These are phyloP conservation scores for Cyclopterus lumpus DNA, from an alignment of 2,797 vertebrate species.

Conservation along the genomic window DNA sequence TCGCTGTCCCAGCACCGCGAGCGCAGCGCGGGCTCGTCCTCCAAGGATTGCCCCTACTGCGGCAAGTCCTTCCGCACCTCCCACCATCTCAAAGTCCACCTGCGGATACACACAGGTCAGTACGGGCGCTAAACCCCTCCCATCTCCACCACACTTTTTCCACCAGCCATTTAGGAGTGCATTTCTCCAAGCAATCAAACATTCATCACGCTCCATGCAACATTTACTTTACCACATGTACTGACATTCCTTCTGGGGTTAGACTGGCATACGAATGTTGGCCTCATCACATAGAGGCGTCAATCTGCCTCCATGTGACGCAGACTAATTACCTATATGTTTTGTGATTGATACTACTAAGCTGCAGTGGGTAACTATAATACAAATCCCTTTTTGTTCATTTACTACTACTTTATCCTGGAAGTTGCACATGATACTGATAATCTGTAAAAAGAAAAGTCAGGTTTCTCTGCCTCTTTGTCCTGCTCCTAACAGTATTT, in stretches of 20 bases:
- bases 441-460: neutral
- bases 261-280: slow-evolving; percentile 64
- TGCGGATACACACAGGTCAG: slow-evolving; percentile 99
- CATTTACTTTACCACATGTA: slow-evolving; percentile 58
- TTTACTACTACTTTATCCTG: neutral
- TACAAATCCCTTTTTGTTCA: neutral
- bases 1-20: slow-evolving; percentile 92
- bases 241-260: slow-evolving; percentile 69
- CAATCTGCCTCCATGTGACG: slow-evolving; percentile 43
- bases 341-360: slow-evolving; percentile 34
- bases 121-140: slow-evolving; percentile 3
- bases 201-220: slow-evolving; percentile 68
- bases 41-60: slow-evolving; percentile 99
- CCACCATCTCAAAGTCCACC: slow-evolving; percentile 98
- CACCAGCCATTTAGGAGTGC: neutral
- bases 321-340: slow-evolving; percentile 52
- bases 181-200: slow-evolving; percentile 52
- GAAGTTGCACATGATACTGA: neutral
- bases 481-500: neutral
- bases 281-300: slow-evolving; percentile 57
- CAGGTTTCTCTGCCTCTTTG: neutral
- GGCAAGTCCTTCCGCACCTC: slow-evolving; percentile 99
- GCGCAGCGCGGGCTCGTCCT: slow-evolving; percentile 90
- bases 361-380: neutral
- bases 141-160: neutral